Evolutionary conservation across 1,140 invertebrate species (phyloP), one percentile per base, ranked within the genome.

Genomic region (Bicyclus anynana): DNA sequence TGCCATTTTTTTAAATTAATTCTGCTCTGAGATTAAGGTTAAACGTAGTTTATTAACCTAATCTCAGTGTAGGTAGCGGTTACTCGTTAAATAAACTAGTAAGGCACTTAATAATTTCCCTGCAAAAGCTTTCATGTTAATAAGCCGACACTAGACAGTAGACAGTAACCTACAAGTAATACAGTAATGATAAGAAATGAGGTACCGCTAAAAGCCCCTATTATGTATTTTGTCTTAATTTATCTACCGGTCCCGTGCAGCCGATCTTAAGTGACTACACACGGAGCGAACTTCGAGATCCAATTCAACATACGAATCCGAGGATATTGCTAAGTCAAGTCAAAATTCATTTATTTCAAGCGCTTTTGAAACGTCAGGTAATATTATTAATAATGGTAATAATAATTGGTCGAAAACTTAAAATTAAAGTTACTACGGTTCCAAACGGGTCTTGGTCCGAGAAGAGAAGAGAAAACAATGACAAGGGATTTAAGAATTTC

Each of bases 221-320:
- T 70, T 72, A 74, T 69, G 72, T 74, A 71, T 74, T 74, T 71
- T 69, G 69, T 74, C 72, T 69, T 65, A 74, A 74, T 71, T 74
- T 74, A 74, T 72, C 68, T 63, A 51, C 53, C 58, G 61, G 57
- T 69, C 62, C 44, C 56, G 56, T 56, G 49, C 26, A 55, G 44
- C 53, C 52, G 42, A 42, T 37, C 17, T 46, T 7, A 27, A 27
- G 29, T 33, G 12, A 10, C 29, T 33, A 33, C 29, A 33, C 29
- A 33, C 29, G 29, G n/a, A 33, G 3, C 29, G 9, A n/a, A 33
- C 29, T 33, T 10, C 0, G n/a, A 12, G n/a, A 12, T 33, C 29
- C 29, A 33, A 33, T 33, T 3, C 10, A 12, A 33, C 29, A 33
- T 3, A 2, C 29, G 2, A 33, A 33, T 2, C n/a, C 4, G 10